Base-by-base conservation (phyloP, 1,140 invertebrate species). In the Drosophila cardini region DNA sequence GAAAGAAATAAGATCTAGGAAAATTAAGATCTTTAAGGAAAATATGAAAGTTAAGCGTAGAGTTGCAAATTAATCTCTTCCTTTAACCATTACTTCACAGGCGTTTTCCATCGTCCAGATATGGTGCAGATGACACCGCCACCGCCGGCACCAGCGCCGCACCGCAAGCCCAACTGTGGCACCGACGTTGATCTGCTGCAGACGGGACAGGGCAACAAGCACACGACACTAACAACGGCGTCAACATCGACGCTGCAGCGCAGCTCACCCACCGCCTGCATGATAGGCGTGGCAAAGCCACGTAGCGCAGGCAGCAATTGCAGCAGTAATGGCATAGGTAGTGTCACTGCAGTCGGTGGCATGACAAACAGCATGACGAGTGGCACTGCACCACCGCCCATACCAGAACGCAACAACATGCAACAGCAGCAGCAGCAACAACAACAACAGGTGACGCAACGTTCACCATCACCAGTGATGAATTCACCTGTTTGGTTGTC, bases 121-220 rank as follows among this genome's bases (percentile, higher is more conserved):
- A 91, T 91, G 89, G 89, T 90, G 67, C 91, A 92, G 48, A 90
- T 91, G 80, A 92, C 91, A 42, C 91, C 91, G 10, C 91, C 91
- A n/a, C 91, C 91, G 26, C 91, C 91, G 10, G 91, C 91, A 5
- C 91, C 91, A 26, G 91, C 91, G 42, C 91, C 91, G 21, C 91
- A 91, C 58, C 87, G 91, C 53, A 91, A 91, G 56, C 87, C 90
- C 16, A 91, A 90, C 52, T 70, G 55, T 64, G 78, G 57, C 38
- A 18, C 48, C 48, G 85, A 89, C 9, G 65, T 87, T 5, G 83
- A 87, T 36, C 70, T 87, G 60, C 80, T 89, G 53, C 83, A 89
- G 30, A 38, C 46, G 13, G 55, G 46, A n/a, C 76, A 78, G n/a
- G 62, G 61, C 46, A 60, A 53, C 65, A 83, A 82, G 76, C 82